Base-by-base conservation (phyloP, 2,888 invertebrate species). In the Ctena decussata region DNA sequence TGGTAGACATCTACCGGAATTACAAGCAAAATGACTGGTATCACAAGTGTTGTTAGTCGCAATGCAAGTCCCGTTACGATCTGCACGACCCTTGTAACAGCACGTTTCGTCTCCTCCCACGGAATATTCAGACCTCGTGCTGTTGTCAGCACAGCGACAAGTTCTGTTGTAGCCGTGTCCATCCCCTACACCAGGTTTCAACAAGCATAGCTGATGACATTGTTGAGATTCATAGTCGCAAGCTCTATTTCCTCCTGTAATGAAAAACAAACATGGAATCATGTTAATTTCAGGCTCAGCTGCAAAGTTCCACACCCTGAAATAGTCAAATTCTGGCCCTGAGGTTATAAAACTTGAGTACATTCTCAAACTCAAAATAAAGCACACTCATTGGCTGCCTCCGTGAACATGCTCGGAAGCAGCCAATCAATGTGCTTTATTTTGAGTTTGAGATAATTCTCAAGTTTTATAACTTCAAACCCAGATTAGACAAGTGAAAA, bases 101-200 rank as follows among this genome's bases (percentile, higher is more conserved):
- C 92, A 92, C 1, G 72, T 71, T 70, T 90, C 92, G 81, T 95
- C 94, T 41, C 87, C 90, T 0, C 91, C 92, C 73, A 89, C 65
- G 0, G 74, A 30, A 3, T 60, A 65, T 0, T 69, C 57, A 6
- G 85, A 80, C 39, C 77, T 32, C 0, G 70, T 83, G n/a, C 86
- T 91, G 70, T 97, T 98, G 93, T 98, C 98, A 0, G 98, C 98
- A 94, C 98, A 98, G 0, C 98, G 96, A 93, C 98, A 98, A 3
- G 97, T 97, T 91, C 97, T 97, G 0, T 96, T 96, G 76, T 97
- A 87, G 2, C 57, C 44, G 5, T 73, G 44, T 32, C 80, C 39
- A 32, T n/a, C 37, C 0, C 60, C 30, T 0, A 79, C 69, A 18
- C 87, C 82, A 12, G 98, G 98, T 15, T 97, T 97, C 0, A 98